These are phyloP conservation scores for Andrena hattorfiana DNA, from an alignment of 2,888 invertebrate species.

Conservation along the genomic window DNA sequence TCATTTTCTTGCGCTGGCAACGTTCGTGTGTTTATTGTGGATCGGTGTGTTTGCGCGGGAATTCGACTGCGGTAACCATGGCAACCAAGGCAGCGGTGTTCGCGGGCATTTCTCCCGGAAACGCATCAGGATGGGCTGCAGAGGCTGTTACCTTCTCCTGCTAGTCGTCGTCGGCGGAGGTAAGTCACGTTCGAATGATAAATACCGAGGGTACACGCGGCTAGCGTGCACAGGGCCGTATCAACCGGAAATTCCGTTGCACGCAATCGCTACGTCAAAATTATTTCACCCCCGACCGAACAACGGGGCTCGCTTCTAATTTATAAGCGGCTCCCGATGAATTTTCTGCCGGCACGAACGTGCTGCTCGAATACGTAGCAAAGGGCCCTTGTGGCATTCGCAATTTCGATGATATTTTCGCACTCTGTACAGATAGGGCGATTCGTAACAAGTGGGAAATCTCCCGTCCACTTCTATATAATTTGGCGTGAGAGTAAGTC, in stretches of 20 bases:
- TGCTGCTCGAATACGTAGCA: not conserved
- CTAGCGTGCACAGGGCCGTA: slow-evolving; percentile 50
- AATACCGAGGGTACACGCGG: slow-evolving; percentile 70
- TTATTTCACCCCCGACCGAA: slow-evolving; percentile 10
- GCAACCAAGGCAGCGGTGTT: slow-evolving; percentile 28
- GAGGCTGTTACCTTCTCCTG: slow-evolving; percentile 36
- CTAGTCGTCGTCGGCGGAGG: slow-evolving; percentile 60
- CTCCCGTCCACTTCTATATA: no score
- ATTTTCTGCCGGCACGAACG: not conserved
- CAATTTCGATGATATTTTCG: no score
- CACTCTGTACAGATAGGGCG: no score
- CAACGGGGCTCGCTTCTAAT: slow-evolving; percentile 2
- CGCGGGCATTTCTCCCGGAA: slow-evolving; percentile 57
- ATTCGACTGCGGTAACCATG: not conserved
- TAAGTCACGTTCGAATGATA: slow-evolving; percentile 77
- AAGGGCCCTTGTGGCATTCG: not conserved
- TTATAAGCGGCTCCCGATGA: not conserved
- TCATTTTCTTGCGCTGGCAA: not conserved
- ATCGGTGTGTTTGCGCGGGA: slow-evolving; percentile 14
- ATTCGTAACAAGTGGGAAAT: no score
- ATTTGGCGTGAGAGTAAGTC: not conserved
- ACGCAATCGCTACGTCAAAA: slow-evolving; percentile 12
- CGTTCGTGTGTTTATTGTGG: not conserved
- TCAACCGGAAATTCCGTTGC: slow-evolving; percentile 20
- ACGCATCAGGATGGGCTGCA: slow-evolving; percentile 39